These are phyloP conservation scores for Geotrypetes seraphini DNA, from an alignment of 2,797 vertebrate species.

Conservation along the genomic window DNA sequence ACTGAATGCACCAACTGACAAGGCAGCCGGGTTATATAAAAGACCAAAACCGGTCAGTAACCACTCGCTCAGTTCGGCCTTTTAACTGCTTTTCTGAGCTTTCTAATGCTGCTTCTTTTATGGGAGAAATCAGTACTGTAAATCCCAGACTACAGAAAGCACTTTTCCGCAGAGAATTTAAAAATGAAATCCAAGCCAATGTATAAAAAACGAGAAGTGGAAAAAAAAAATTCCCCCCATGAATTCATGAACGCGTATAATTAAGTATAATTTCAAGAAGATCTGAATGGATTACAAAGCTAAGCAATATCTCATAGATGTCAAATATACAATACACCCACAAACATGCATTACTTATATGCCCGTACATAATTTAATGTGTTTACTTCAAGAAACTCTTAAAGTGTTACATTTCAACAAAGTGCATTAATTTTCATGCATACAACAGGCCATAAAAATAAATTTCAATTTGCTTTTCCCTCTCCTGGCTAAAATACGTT, in stretches of 20 bases:
- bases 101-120: no score
- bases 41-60: no score
- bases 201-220: no score
- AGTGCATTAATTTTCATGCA: background rate
- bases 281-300: background rate
- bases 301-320: background rate
- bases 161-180: background rate
- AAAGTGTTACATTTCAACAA: background rate
- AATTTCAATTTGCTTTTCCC: background rate
- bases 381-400: background rate
- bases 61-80: no score
- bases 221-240: no score
- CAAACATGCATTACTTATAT: background rate
- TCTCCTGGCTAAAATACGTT: background rate
- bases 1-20: no score
- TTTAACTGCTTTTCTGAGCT: no score
- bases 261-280: background rate
- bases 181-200: no score
- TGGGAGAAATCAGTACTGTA: no score
- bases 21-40: no score
- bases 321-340: background rate
- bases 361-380: background rate
- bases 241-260: no score
- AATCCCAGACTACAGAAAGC: no score
- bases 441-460: background rate